Conservation (phyloP, 2,113 vertebrate genomes). For the Clarias gariepinus region DNA sequence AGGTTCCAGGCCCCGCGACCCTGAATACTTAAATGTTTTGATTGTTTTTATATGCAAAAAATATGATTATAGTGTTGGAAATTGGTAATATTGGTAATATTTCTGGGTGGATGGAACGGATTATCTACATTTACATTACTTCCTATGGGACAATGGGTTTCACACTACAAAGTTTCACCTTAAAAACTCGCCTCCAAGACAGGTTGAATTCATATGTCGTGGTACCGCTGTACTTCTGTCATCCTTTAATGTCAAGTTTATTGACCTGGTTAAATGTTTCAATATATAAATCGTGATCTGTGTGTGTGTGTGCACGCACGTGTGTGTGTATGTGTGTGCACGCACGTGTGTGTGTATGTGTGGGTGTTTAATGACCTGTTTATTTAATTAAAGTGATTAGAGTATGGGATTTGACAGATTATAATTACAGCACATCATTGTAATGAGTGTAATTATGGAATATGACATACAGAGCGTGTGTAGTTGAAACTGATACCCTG, state of each 20-base stretch:
- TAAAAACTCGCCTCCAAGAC: too few species aligned
- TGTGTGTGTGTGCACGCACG: not conserved
- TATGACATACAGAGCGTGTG: not conserved
- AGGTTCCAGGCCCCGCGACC: too few species aligned
- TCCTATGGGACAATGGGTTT: too few species aligned
- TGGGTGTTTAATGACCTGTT: not conserved
- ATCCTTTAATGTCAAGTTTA: not conserved
- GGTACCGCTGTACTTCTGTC: too few species aligned
- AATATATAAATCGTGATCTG: not conserved
- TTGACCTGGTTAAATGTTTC: not conserved
- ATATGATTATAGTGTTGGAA: too few species aligned
- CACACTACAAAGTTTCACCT: too few species aligned
- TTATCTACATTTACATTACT: too few species aligned
- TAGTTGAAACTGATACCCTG: not conserved
- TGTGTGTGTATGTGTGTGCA: not conserved
- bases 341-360: not conserved
- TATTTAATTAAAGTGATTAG: constrained; percentile 11
- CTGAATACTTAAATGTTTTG: too few species aligned
- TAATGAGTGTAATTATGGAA: not conserved
- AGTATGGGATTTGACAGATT: constrained; percentile 6
- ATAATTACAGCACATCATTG: not conserved
- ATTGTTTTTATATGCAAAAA: too few species aligned
- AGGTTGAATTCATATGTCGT: too few species aligned
- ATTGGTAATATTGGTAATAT: too few species aligned
- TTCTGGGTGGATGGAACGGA: too few species aligned